Conservation (phyloP, 2,113 vertebrate species). For the Rhinoderma darwinii region DNA sequence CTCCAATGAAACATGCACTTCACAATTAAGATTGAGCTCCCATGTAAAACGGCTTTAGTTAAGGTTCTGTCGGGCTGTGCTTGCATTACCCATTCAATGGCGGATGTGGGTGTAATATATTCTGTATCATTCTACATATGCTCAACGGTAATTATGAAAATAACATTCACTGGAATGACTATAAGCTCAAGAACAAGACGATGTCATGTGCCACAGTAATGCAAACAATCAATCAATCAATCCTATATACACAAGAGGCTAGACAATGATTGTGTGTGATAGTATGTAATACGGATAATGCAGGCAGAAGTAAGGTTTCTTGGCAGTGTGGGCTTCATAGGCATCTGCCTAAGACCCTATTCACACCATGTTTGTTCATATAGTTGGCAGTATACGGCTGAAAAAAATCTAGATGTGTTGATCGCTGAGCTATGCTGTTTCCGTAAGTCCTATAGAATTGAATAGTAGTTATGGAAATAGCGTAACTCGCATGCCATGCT, state of each 20-base stretch:
- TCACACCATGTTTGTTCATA: not conserved
- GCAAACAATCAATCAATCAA: conserved; percentile 15
- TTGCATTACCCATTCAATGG: conserved; percentile 1
- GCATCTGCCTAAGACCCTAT: not conserved
- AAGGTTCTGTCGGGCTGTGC: not conserved
- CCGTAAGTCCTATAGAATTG: no score
- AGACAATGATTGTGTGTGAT: not conserved
- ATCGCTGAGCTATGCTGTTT: no score
- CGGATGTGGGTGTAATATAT: not conserved
- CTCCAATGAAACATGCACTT: conserved; percentile 45
- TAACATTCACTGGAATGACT: not conserved
- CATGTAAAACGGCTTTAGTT: conserved; percentile 40
- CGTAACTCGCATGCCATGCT: no score
- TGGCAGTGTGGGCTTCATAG: not conserved
- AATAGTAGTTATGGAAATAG: no score
- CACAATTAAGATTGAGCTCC: conserved; percentile 49
- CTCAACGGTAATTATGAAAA: not conserved
- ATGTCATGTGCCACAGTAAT: not conserved
- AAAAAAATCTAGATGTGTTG: no score
- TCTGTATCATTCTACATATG: not conserved
- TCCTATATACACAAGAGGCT: conserved; percentile 7
- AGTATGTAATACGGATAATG: not conserved
- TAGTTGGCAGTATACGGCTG: not conserved
- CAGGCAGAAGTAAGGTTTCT: not conserved
- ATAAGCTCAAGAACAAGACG: conserved; percentile 15